Percentiles rank a stretch among this genome's conserved stretches.
Evolutionary conservation across 2,888 invertebrate species (phyloP).

Genomic region (Crioceris asparagi): DNA sequence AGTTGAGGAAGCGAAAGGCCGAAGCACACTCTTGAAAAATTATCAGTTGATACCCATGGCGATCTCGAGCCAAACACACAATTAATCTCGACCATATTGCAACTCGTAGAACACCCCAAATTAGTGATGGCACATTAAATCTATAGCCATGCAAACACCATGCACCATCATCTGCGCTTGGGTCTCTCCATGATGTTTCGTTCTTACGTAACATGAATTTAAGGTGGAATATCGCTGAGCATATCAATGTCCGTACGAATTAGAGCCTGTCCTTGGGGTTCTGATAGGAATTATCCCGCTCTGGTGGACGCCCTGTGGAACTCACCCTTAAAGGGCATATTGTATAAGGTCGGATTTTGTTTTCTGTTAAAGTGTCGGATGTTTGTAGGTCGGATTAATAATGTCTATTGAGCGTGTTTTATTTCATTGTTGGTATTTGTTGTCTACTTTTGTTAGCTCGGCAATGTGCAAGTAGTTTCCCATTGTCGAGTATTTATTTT

Average conservation of each 20-base stretch:
- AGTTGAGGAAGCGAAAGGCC: no score
- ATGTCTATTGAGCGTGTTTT: slow-evolving; percentile 42
- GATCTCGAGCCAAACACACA: slow-evolving; percentile 28
- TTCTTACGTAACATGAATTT: no score
- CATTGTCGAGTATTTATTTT: slow-evolving; percentile 40
- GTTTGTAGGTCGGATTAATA: slow-evolving; percentile 38
- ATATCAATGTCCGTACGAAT: slow-evolving; percentile 38
- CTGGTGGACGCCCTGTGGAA: slow-evolving; percentile 21
- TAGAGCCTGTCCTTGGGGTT: slow-evolving; percentile 33
- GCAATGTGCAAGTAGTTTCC: slow-evolving; percentile 38
- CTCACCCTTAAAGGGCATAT: slow-evolving; percentile 11
- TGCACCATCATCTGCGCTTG: slow-evolving; percentile 29
- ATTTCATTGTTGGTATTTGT: slow-evolving; percentile 41
- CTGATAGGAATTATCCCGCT: slow-evolving; percentile 35
- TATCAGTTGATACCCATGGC: slow-evolving; percentile 29
- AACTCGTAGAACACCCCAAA: slow-evolving; percentile 34
- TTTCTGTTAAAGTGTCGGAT: slow-evolving; percentile 31
- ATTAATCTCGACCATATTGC: slow-evolving; percentile 34
- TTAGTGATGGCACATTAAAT: slow-evolving; percentile 41
- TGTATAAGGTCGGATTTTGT: slow-evolving; percentile 16
- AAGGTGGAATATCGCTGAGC: slow-evolving; percentile 2
- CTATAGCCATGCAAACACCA: slow-evolving; percentile 38
- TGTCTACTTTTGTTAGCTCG: slow-evolving; percentile 38
- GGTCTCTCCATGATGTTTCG: no score
- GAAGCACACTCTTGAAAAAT: slow-evolving; percentile 31